These are phyloP conservation scores for Acleris laterana DNA, from an alignment of 2,888 invertebrate genomes.

Conservation along the genomic window DNA sequence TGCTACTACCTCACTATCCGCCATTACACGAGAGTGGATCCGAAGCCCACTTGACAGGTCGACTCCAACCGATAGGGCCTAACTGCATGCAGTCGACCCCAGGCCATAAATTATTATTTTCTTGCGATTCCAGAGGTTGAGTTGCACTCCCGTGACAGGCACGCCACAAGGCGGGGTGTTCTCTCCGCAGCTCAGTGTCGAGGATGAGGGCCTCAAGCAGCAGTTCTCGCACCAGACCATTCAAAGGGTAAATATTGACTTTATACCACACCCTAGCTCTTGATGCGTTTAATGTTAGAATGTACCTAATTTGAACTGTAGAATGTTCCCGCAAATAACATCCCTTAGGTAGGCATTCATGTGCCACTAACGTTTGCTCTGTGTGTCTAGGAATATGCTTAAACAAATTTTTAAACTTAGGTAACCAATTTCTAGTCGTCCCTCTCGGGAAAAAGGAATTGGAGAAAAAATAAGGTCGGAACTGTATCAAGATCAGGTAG, in stretches of 20 bases:
- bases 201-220: conserved; percentile 79
- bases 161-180: conserved; percentile 77
- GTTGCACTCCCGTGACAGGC: conserved; percentile 71
- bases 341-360: conserved; percentile 21
- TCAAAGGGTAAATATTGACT: conserved; percentile 73
- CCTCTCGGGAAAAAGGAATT: conserved; percentile 79
- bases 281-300: conserved; percentile 23
- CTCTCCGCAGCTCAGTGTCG: conserved; percentile 73
- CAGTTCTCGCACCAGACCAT: conserved; percentile 79
- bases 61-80: conserved; percentile 7
- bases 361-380: conserved; percentile 33
- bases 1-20: conserved; percentile 31
- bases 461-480: conserved; percentile 82
- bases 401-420: conserved; percentile 70
- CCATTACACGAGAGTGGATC: conserved; percentile 35
- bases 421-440: conserved; percentile 79
- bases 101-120: conserved; percentile 38
- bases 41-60: conserved; percentile 27
- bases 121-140: conserved; percentile 67
- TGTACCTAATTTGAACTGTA: conserved; percentile 16
- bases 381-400: conserved; percentile 50
- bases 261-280: conserved; percentile 5
- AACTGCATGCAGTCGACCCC: conserved; percentile 35
- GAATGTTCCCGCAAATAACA: conserved; percentile 14
- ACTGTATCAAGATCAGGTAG: conserved; percentile 79